Base-by-base conservation (phyloP, 2,797 vertebrate species). In the Ambastaia sidthimunki region DNA sequence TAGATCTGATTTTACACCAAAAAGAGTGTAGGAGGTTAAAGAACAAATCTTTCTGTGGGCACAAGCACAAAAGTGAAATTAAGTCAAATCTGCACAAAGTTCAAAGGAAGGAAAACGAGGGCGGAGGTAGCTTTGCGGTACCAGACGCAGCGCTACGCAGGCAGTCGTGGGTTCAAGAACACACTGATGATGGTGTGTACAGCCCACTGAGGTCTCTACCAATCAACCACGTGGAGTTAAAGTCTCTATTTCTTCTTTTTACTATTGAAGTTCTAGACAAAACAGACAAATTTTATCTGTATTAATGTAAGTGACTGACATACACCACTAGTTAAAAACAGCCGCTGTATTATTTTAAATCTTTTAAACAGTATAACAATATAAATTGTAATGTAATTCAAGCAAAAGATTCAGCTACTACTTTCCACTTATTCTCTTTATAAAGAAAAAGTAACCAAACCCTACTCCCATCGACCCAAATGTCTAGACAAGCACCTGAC, bases 41-140 rank as follows among this genome's bases (percentile, higher is more conserved):
- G 41, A 63, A 54, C 1, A 0, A 15, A 55, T 55, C 11, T 65
- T n/a, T 77, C 59, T 65, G 47, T 25, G 68, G 19, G 31, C 19
- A 19, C 7, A 21, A 55, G 48, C 55, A 67, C 31, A 47, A 76
- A 76, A 76, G 28, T 62, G 11, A 65, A 78, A 65, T 60, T 0
- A 6, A 18, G 57, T 71, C 28, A 47, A 78, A 78, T 28, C 19
- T 48, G 69, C 37, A 55, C 44, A n/a, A 41, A 78, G 57, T 54
- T 78, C 13, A 71, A 73, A 55, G 19, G 50, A 37, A 73, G 55
- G 48, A 37, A 80, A 80, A 73, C 4, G 3, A 55, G 70, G 70
- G 62, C 10, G 62, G 78, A 73, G 62, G 70, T 23, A 44, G 63
- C n/a, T 73, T 73, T 73, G 48, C 31, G 37, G 70, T 23, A 65